Evolutionary conservation across 2,797 vertebrate species (phyloP), one percentile per base, ranked within the genome.

Genomic region (Spinibarbus caldwelli): DNA sequence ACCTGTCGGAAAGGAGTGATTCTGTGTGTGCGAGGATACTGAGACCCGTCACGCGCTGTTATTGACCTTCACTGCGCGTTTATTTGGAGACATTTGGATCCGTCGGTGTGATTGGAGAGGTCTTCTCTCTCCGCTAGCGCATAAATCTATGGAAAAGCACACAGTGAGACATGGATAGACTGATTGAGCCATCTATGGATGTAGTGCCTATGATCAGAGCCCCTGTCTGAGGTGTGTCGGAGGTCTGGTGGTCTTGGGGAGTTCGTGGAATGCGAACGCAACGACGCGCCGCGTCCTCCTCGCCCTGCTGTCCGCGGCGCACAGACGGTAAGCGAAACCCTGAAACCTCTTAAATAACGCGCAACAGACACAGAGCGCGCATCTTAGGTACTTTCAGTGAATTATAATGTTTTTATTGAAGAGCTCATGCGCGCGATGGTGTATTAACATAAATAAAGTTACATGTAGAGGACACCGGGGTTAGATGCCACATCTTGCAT

Each of bases 181-280:
- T 45, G 68, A 54, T 36, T 47, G 49, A 77, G 68, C 26, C 81
- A 23, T 64, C 75, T 71, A 26, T 41, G 78, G 78, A 80, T 86
- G 41, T 77, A 71, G 68, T 62, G 43, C 62, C 11, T 38, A 34
- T 68, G 36, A 70, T 52, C 73, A 71, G 29, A 81, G n/a, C 45
- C 14, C 41, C 85, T 68, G 67, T 86, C 80, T 88, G 86, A 88
- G 85, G 82, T 31, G 90, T 82, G 88, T 86, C 90, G 84, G 83
- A 82, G 89, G 89, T 89, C 84, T 84, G 88, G 71, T 91, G 80
- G 77, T 90, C 29, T 59, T 80, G 47, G 80, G 83, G 90, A 91
- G 90, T 71, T 87, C 88, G 90, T 93, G 94, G 93, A 93, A 95
- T 95, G 94, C 92, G 83, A 90, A 93, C 86, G 82, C 91, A 54